Percentiles rank a stretch among this genome's conserved stretches.
Conservation (phyloP, 2,797 vertebrate genomes). For the Mycteria americana region DNA sequence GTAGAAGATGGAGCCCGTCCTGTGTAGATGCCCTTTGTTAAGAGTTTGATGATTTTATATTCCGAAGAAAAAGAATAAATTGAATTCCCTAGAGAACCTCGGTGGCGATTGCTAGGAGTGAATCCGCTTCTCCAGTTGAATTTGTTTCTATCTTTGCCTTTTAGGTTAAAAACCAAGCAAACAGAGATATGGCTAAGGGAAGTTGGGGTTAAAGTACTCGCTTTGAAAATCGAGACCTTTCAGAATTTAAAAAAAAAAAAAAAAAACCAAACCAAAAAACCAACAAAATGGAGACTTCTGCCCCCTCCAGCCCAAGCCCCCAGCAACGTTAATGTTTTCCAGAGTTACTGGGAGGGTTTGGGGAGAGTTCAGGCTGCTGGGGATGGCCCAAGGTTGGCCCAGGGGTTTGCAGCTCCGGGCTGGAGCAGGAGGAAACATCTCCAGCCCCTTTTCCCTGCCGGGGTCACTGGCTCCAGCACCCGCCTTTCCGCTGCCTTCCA, state of each 20-base stretch:
- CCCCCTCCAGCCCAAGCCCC: background rate
- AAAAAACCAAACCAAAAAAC: no score
- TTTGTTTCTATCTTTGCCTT: background rate
- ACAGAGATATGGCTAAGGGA: background rate
- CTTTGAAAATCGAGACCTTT: background rate
- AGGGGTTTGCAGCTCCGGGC: background rate
- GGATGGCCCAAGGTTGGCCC: background rate
- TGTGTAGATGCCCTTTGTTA: background rate
- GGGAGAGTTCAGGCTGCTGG: background rate
- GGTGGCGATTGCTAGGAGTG: background rate
- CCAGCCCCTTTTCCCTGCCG: background rate
- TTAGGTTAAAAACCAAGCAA: background rate
- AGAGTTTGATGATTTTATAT: background rate
- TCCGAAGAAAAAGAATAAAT: background rate
- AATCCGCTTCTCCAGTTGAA: background rate
- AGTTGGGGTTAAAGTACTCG: background rate
- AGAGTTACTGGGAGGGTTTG: background rate
- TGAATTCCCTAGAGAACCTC: background rate
- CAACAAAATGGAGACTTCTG: background rate
- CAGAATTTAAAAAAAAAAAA: background rate
- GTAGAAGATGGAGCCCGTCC: fast-evolving
- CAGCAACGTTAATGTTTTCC: constrained; percentile 16
- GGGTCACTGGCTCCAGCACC: background rate
- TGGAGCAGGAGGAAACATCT: background rate
- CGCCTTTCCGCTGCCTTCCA: background rate